Base-by-base conservation (phyloP, 2,888 invertebrate species). In the Aromia moschata region DNA sequence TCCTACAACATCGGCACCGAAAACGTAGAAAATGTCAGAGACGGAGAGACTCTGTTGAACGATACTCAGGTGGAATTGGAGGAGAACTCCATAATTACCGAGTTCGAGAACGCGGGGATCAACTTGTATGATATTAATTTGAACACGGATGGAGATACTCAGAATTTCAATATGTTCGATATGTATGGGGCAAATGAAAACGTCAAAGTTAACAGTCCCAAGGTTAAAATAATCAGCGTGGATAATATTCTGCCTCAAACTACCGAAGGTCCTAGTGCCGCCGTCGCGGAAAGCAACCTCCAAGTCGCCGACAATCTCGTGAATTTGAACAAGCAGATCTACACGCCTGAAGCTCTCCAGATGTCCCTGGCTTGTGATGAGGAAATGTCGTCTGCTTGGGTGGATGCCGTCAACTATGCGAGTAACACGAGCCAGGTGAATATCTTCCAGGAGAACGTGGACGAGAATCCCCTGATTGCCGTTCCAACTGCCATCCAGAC, bases 311-410 rank as follows among this genome's bases (percentile, higher is more conserved):
- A 38, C 12, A 31, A 70, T 56, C 62, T 68, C 16, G 64, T 72
- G 17, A 65, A 72, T 46, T 64, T 77, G 46, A 67, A 74, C 46
- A 74, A 77, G 33, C 78, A 77, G 62, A 64, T 77, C 36, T 76
- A 78, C 44, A 81, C 83, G 43, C 83, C 83, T 0, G 86, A 85
- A 79, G 91, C 90, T 0, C 83, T 90, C 69, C 88, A 91, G 72
- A 79, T 91, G 68, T 89, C 90, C 2, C 81, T 89, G 68, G 91
- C 91, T 0, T 89, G 89, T 30, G 91, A 91, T 73, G 87, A 91
- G 64, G 91, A 91, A 78, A 83, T 89, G 36, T 89, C 90, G 60
- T 86, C 89, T 0, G 87, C 89, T 0, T 92, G 92, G 92, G 84
- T 89, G 1, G 89, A 91, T 72, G 89, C 89, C 0, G 89, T 87